Percentiles rank a stretch among this genome's conserved stretches.
Evolutionary conservation across 2,113 vertebrate species (phyloP).

Genomic region (Theristicus caerulescens): DNA sequence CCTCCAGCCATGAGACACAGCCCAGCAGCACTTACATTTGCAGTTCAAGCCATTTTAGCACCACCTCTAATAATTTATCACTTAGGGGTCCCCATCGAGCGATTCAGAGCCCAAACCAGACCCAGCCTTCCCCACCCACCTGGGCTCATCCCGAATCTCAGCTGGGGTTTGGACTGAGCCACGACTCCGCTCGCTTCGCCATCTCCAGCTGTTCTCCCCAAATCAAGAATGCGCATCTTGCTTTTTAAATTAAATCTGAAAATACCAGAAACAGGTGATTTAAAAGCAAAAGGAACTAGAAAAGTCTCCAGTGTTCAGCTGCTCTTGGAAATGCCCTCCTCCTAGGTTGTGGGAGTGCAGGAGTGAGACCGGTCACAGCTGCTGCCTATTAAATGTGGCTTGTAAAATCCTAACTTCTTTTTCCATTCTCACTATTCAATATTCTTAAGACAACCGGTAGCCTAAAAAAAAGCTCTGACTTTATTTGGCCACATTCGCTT

Average conservation of each 20-base stretch:
- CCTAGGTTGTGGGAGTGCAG: not conserved
- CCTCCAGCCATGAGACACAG: not conserved
- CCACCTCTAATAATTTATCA: not conserved
- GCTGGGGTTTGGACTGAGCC: not conserved
- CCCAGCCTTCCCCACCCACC: not conserved
- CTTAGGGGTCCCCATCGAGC: not conserved
- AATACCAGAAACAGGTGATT: not conserved
- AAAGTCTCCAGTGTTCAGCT: not conserved
- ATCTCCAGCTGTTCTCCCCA: not conserved
- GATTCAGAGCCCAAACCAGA: not conserved
- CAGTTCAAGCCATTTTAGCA: not conserved
- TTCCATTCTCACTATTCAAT: not conserved
- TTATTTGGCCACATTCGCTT: rapidly evolving
- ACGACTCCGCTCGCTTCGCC: rapidly evolving
- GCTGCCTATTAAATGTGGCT: not conserved
- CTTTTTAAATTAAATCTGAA: not conserved
- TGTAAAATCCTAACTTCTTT: not conserved
- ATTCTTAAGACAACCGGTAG: not conserved
- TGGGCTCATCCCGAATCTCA: not conserved
- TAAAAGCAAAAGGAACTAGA: not conserved
- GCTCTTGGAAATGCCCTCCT: not conserved
- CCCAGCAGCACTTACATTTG: not conserved
- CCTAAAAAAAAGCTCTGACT: not conserved
- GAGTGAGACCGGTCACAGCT: not conserved
- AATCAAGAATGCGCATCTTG: not conserved